Evolutionary conservation across 23 tunicate species (phyloP).

Genomic region (Phallusia fumigata): DNA sequence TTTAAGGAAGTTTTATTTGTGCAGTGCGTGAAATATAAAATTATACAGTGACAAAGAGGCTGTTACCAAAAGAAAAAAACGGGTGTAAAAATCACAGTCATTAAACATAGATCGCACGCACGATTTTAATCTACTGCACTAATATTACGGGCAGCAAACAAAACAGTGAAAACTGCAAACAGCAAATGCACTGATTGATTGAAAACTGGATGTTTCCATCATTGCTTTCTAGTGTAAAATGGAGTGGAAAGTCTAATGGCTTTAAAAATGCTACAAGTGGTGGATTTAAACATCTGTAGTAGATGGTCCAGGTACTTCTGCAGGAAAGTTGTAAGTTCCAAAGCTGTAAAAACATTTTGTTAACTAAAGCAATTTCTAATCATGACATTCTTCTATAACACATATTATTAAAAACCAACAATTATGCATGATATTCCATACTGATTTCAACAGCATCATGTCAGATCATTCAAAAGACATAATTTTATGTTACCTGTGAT

Average conservation of each 20-base stretch:
- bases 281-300: background rate
- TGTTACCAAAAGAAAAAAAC: too few relatives aligned
- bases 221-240: background rate
- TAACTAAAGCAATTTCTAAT: too few relatives aligned
- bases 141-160: background rate
- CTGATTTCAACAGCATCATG: background rate
- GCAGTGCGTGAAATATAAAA: background rate
- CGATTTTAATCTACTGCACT: slow-evolving; percentile 3
- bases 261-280: background rate
- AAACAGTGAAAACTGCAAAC: background rate
- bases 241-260: background rate
- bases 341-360: background rate
- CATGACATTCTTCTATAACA: too few relatives aligned
- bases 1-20: background rate
- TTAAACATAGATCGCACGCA: background rate
- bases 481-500: background rate
- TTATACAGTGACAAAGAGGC: background rate
- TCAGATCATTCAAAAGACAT: background rate
- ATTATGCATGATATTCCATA: too few relatives aligned
- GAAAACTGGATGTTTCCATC: background rate
- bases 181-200: background rate
- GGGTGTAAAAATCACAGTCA: background rate
- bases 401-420: too few relatives aligned
- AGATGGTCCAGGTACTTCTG: background rate
- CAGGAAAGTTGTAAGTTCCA: background rate